These are phyloP conservation scores for Garrulus glandarius DNA, from an alignment of 2,797 vertebrate species.

Conservation along the genomic window DNA sequence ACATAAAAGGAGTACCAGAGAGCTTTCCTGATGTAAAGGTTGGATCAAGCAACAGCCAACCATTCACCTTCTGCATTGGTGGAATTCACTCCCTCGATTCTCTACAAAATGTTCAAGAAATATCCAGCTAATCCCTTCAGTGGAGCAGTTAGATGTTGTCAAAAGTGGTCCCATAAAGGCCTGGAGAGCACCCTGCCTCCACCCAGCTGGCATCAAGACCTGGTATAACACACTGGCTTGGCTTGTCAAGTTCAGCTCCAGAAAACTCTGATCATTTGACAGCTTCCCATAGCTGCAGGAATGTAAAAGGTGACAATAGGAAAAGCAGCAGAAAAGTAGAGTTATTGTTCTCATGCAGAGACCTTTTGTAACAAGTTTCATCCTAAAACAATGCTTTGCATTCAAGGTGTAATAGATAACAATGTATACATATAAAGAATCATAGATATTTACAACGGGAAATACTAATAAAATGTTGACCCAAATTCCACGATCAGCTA, in stretches of 20 bases:
- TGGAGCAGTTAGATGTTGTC: not conserved
- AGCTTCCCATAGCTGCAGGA: not conserved
- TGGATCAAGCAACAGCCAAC: not conserved
- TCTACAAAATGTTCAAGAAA: not conserved
- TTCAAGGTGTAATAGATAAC: constrained; percentile 8
- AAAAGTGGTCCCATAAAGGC: not conserved
- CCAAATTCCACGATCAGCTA: not conserved
- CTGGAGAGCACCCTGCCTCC: not conserved
- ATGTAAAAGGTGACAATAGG: not conserved
- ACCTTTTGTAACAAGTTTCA: constrained; percentile 7
- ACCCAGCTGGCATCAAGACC: not conserved
- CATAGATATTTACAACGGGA: constrained; percentile 36
- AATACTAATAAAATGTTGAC: constrained; percentile 37
- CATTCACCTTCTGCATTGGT: not conserved
- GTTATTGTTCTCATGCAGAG: not conserved
- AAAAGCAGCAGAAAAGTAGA: not conserved
- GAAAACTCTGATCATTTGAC: not conserved
- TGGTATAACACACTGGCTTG: not conserved
- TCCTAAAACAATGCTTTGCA: constrained; percentile 26
- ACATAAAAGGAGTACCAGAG: not conserved
- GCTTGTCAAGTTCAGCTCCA: not conserved
- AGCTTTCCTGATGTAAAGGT: not conserved
- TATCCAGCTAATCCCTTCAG: not conserved
- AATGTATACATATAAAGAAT: not conserved
- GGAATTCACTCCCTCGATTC: not conserved